phyloP scores from a whole-genome alignment of 1,140 invertebrate species.

The Drosophila ficusphila region DNA sequence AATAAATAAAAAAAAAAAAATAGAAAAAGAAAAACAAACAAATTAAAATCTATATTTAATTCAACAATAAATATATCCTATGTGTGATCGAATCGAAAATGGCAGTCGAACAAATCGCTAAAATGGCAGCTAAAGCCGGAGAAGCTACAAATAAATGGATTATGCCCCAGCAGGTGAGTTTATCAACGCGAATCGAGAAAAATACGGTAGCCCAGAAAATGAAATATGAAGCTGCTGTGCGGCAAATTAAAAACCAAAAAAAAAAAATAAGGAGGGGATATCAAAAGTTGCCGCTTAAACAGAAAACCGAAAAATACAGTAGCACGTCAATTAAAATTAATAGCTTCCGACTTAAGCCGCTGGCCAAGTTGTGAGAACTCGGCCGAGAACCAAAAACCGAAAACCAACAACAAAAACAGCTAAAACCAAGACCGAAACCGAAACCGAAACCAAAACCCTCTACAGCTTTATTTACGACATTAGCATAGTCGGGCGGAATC shows the following conservation, averaged over 20 bases:
- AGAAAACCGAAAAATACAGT: conserved; percentile 59
- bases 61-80: conserved; percentile 25
- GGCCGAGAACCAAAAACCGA: conserved; percentile 4
- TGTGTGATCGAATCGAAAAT: conserved; percentile 51
- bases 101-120: conserved; percentile 42
- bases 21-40: conserved; percentile 6
- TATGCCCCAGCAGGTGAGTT: conserved; percentile 73
- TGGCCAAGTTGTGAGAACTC: conserved; percentile 30
- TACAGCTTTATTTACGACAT: conserved; percentile 78
- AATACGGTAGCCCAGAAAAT: conserved; percentile 31
- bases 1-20: not conserved
- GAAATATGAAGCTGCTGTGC: conserved; percentile 27
- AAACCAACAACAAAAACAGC: no score
- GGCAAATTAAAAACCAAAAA: conserved; percentile 33
- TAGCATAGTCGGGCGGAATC: conserved; percentile 67
- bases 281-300: conserved; percentile 45
- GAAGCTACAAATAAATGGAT: conserved; percentile 73
- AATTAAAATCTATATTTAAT: conserved; percentile 3
- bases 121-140: conserved; percentile 56
- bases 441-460: conserved; percentile 17
- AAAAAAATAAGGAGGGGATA: conserved; percentile 4
- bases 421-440: no score
- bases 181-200: conserved; percentile 15
- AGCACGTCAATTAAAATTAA: conserved; percentile 82
- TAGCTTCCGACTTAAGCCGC: conserved; percentile 76